phyloP scores from a whole-genome alignment of 2,888 invertebrate genomes.

The Pseudanteris insignis region DNA sequence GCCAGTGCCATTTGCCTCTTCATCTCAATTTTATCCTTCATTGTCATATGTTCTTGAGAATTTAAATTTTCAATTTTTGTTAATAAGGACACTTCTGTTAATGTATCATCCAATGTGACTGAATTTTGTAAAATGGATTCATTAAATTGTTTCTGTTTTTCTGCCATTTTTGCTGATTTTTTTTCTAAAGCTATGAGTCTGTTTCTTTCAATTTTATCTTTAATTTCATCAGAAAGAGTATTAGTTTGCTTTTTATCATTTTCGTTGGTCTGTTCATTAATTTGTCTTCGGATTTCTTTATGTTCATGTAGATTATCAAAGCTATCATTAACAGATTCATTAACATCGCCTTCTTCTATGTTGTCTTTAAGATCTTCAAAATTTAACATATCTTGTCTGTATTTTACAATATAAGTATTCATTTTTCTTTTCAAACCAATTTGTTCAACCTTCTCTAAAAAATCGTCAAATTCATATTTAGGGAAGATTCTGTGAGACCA shows the following conservation, averaged over 20 bases:
- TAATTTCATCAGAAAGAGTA: constrained; percentile 72
- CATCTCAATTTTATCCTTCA: constrained; percentile 74
- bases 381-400: constrained; percentile 72
- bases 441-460: constrained; percentile 80
- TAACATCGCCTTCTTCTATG: neutral
- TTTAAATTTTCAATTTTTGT: constrained; percentile 54
- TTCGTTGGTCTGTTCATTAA: neutral
- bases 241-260: constrained; percentile 5
- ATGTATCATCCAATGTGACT: neutral
- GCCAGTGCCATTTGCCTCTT: constrained; percentile 76
- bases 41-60: constrained; percentile 66
- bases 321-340: neutral
- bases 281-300: constrained; percentile 10
- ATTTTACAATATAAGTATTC: constrained; percentile 76
- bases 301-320: constrained; percentile 13
- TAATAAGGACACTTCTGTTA: neutral
- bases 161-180: constrained; percentile 4
- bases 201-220: constrained; percentile 76
- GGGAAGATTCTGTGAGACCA: constrained; percentile 95
- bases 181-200: constrained; percentile 73
- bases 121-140: neutral
- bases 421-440: constrained; percentile 84
- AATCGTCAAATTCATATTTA: constrained; percentile 87
- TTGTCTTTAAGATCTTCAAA: constrained; percentile 43
- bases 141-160: neutral